These are phyloP conservation scores for Malacosoma neustria DNA, from an alignment of 2,888 invertebrate species.

Conservation along the genomic window DNA sequence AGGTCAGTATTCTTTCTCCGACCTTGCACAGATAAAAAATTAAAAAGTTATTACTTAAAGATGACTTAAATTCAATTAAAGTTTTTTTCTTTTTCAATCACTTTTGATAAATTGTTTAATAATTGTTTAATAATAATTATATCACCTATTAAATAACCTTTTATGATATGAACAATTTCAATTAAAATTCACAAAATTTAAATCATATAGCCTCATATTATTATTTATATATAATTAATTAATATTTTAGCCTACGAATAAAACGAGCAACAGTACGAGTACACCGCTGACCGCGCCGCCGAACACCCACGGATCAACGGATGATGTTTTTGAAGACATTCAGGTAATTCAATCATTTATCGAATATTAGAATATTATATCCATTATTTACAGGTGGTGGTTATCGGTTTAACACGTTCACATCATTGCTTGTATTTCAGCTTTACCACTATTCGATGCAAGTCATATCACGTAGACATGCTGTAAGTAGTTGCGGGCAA, in stretches of 20 bases:
- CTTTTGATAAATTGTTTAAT: no score
- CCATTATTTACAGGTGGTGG: conserved; percentile 52
- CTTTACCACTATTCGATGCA: conserved; percentile 37
- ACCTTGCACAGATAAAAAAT: no score
- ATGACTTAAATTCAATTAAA: no score
- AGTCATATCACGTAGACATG: conserved; percentile 31
- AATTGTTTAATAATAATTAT: no score
- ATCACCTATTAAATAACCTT: no score
- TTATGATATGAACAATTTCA: no score
- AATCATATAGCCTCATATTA: no score
- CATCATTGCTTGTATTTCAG: conserved; percentile 52
- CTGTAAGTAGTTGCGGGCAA: no score
- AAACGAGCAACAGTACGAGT: conserved; percentile 53
- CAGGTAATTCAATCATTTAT: conserved; percentile 43
- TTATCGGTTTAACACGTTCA: conserved; percentile 66
- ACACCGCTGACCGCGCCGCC: conserved; percentile 56
- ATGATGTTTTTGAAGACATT: conserved; percentile 67
- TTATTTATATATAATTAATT: no score
- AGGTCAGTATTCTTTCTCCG: no score
- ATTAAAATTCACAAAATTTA: no score
- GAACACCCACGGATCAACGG: conserved; percentile 59
- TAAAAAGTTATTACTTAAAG: conserved; percentile 23
- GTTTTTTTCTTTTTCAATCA: no score
- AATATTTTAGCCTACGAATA: conserved; percentile 53
- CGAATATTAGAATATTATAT: conserved; percentile 4